Base-by-base conservation (phyloP, 1,140 invertebrate species). In the Anastrepha ludens region DNA sequence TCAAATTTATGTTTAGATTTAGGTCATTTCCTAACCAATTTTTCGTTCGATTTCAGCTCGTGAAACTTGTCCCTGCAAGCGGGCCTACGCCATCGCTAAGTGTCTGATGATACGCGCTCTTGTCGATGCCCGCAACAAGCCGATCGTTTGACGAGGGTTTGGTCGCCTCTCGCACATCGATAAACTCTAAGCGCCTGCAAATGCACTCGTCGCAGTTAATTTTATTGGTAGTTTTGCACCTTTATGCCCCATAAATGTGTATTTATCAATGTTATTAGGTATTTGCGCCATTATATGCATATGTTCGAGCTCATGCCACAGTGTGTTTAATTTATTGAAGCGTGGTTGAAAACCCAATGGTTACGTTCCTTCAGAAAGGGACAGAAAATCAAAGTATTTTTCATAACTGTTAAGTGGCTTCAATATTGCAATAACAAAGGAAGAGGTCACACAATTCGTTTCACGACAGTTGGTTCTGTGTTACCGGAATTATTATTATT, bases 51-150 rank as follows among this genome's bases (percentile, higher is more conserved):
- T 50, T 55, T 13, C 87, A 93, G 92, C 88, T 50, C 78, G 89
- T 0, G 91, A 91, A 41, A 20, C 39, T n/a, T 91, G 92, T 88
- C 60, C 90, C 2, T 93, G 92, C 50, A 65, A 90, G 8, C 88
- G 92, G 17, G 86, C 90, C 17, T 93, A 90, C 74, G 88, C 89
- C 4, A 93, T 93, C 13, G 88, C 88, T 58, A 92, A 93, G 78
- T 93, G 92, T 17, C 86, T 89, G 29, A 89, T 90, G 67, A 58
- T 90, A 64, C 89, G 92, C 55, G 88, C 92, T 39, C 62, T 91
- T 1, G 92, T 91, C 1, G 92, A 93, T 89, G 92, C 92, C 20
- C 89, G 91, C 11, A 93, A 91, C 89, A 91, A 90, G 50, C 92
- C 90, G 64, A 88, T 90, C 0, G 85, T 86, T 60, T 86, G 59